Percentiles rank a stretch among this genome's conserved stretches.
These are phyloP conservation scores for Philereme vetulata DNA, from an alignment of 2,888 invertebrate genomes.

Conservation along the genomic window DNA sequence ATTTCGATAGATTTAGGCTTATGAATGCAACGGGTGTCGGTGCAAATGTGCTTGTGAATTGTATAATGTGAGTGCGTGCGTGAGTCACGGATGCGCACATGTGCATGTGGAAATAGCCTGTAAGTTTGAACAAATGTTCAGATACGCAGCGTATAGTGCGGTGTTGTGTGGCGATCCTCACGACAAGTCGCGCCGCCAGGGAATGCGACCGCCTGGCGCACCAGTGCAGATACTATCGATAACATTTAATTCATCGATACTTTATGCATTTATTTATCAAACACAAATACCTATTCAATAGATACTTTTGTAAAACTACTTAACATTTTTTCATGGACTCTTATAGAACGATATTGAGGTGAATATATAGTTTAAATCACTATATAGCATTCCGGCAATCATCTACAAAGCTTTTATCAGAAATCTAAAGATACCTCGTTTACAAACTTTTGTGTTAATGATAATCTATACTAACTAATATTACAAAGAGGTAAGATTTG, in stretches of 20 bases:
- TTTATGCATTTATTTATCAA: background rate
- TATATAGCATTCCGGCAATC: too few relatives aligned
- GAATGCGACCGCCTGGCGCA: constrained; percentile 80
- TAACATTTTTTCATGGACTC: too few relatives aligned
- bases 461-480: too few relatives aligned
- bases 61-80: constrained; percentile 69
- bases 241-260: constrained; percentile 33
- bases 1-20: constrained; percentile 53
- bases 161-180: constrained; percentile 64
- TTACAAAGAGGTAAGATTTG: too few relatives aligned
- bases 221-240: constrained; percentile 63
- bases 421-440: too few relatives aligned
- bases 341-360: too few relatives aligned
- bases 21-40: constrained; percentile 53
- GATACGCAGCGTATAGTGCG: constrained; percentile 54
- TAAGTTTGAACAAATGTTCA: constrained; percentile 74
- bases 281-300: too few relatives aligned
- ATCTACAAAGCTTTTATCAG: too few relatives aligned
- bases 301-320: too few relatives aligned
- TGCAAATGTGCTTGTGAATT: constrained; percentile 63
- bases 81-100: constrained; percentile 78
- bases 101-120: constrained; percentile 78
- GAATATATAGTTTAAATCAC: too few relatives aligned
- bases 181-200: constrained; percentile 68
- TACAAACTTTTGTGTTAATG: too few relatives aligned